Base-by-base conservation (phyloP, 2,797 vertebrate species). In the Neosalanx taihuensis region DNA sequence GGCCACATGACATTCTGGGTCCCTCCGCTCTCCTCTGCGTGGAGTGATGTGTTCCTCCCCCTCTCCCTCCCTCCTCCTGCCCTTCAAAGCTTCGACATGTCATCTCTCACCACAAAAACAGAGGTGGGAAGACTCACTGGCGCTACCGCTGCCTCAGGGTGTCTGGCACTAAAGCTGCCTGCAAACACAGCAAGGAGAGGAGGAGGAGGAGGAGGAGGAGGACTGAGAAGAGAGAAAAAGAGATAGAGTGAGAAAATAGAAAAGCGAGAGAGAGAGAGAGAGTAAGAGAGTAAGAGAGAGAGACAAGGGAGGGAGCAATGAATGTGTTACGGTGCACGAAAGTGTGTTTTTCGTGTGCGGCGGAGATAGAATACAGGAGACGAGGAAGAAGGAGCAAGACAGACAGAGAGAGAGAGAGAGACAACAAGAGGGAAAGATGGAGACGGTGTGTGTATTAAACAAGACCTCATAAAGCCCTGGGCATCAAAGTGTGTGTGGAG, bases 121-220 rank as follows among this genome's bases (percentile, higher is more conserved):
- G 93, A 94, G 93, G 93, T 94, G 93, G 93, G 92, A 93, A 94
- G 93, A 94, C 93, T 93, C 86, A 83, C 91, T 94, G 93, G 93
- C 93, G 93, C 93, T 94, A 90, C 90, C 79, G 90, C 91, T 92
- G 93, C 93, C 93, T 93, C 91, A 91, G 93, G 93, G 91, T 93
- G 93, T 94, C 93, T 94, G 92, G 93, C 92, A 90, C 92, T 90
- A 90, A 93, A 92, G 91, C 93, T 90, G 92, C 91, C 90, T 93
- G 90, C 91, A 93, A 93, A 94, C 90, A 93, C 90, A 91, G 92
- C 85, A 86, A 81, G 80, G 87, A 86, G 85, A 86, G 79, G 81
- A 86, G 87, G 84, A 86, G 87, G 80, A 80, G 75, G 76, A 70
- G 76, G 46, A 69, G 65, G 71, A 74, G 64, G 61, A 70, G 64